Evolutionary conservation across 2,888 invertebrate genomes (phyloP).

Genomic region (Caenorhabditis auriculariae): DNA sequence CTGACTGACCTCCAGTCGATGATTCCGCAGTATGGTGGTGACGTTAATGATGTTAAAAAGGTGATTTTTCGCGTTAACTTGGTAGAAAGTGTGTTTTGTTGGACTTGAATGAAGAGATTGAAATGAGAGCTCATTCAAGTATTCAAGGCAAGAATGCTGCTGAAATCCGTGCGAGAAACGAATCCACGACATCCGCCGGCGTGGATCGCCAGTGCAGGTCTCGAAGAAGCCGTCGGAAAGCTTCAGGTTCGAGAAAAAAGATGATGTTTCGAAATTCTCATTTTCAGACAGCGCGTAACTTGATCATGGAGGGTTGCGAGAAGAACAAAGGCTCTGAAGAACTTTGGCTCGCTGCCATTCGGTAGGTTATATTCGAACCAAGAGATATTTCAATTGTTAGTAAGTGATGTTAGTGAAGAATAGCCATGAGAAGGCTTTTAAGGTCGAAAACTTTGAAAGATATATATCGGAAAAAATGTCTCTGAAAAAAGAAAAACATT

Average conservation of each 20-base stretch:
- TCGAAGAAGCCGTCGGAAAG: conserved; percentile 81
- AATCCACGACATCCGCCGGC: conserved; percentile 99
- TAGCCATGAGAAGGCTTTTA: too few species aligned
- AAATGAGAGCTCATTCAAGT: conserved; percentile 74
- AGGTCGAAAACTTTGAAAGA: too few species aligned
- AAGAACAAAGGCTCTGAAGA: conserved; percentile 96
- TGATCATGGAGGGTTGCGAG: conserved; percentile 94
- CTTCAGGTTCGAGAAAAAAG: conserved; percentile 27
- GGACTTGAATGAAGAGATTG: conserved; percentile 66
- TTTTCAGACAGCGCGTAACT: conserved; percentile 70
- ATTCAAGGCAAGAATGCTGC: conserved; percentile 76
- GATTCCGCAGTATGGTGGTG: conserved; percentile 97
- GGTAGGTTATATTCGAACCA: conserved; percentile 1
- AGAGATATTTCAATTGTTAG: too few species aligned
- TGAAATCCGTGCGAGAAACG: conserved; percentile 92
- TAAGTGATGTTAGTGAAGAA: too few species aligned
- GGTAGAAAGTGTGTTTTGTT: too few species aligned
- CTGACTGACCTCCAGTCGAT: conserved; percentile 98
- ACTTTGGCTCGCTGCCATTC: conserved; percentile 93
- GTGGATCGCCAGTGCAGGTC: conserved; percentile 96
- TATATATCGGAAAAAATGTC: too few species aligned
- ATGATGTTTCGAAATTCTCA: too few species aligned
- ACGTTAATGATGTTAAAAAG: conserved; percentile 63
- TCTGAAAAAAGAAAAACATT: too few species aligned
- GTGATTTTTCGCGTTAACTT: too few species aligned